These are phyloP conservation scores for Muscina levida DNA, from an alignment of 2,888 invertebrate species.

Conservation along the genomic window DNA sequence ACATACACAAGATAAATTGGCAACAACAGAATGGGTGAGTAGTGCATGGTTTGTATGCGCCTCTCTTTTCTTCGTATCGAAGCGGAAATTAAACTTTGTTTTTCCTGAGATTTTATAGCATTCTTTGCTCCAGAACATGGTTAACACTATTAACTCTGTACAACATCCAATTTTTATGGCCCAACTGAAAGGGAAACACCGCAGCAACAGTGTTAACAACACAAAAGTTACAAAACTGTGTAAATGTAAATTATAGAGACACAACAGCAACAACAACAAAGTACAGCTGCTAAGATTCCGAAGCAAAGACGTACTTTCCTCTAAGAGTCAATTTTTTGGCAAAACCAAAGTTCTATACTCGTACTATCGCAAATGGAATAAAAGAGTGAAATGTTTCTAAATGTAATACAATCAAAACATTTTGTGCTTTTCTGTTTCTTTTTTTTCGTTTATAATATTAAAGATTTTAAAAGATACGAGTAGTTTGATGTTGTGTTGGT, in stretches of 20 bases:
- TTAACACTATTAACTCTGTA: slow-evolving; percentile 60
- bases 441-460: no score
- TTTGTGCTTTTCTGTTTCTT: no score
- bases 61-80: not conserved
- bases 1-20: no score
- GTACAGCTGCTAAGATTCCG: slow-evolving; percentile 57
- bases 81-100: slow-evolving; percentile 68
- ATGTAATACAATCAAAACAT: no score
- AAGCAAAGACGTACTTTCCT: slow-evolving; percentile 7
- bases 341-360: slow-evolving; percentile 54
- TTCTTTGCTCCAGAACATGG: slow-evolving; percentile 48
- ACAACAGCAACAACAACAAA: no score
- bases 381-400: no score
- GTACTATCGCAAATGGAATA: slow-evolving; percentile 24
- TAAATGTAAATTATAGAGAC: slow-evolving; percentile 62
- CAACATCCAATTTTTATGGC: not conserved
- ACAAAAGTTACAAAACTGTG: slow-evolving; percentile 2
- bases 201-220: not conserved
- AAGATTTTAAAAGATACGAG: not conserved
- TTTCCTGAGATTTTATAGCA: slow-evolving; percentile 67
- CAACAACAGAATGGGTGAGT: not conserved
- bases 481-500: not conserved
- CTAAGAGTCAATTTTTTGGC: slow-evolving; percentile 49
- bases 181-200: not conserved
- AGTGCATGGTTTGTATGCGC: not conserved